Evolutionary conservation across 2,797 vertebrate species (phyloP).

Genomic region (Phoebastria nigripes): DNA sequence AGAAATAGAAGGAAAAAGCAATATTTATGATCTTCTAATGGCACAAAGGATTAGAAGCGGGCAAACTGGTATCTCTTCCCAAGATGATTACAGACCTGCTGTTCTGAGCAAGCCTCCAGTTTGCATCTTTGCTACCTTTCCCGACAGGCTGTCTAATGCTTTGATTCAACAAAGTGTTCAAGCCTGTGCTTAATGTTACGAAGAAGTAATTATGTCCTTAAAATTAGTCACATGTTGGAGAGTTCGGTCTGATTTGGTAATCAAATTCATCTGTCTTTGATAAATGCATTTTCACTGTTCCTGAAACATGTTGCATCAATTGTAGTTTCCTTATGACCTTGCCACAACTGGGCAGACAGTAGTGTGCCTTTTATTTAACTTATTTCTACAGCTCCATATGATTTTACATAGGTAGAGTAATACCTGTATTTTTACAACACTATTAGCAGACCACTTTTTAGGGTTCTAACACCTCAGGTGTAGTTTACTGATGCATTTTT

Average conservation of each 20-base stretch:
- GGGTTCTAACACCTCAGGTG: not conserved
- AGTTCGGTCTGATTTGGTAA: not conserved
- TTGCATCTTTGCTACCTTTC: not conserved
- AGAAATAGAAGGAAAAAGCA: not conserved
- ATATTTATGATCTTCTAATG: not conserved
- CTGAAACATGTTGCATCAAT: not conserved
- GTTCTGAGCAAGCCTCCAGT: not conserved
- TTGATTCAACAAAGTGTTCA: not conserved
- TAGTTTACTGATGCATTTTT: not conserved
- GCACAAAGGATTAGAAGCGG: not conserved
- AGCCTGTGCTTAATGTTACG: not conserved
- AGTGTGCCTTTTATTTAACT: not conserved
- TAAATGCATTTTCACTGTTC: not conserved
- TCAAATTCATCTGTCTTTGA: not conserved
- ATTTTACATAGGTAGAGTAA: not conserved
- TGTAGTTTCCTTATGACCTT: not conserved
- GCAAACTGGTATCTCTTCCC: not conserved
- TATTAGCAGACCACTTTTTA: not conserved
- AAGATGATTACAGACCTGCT: not conserved
- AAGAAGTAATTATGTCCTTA: not conserved
- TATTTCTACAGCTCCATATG: not conserved
- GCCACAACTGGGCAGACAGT: not conserved
- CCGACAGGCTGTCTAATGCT: not conserved
- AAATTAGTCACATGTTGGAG: not conserved
- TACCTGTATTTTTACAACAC: not conserved